Conservation (phyloP, 2,113 vertebrate genomes). For the Ascaphus truei region DNA sequence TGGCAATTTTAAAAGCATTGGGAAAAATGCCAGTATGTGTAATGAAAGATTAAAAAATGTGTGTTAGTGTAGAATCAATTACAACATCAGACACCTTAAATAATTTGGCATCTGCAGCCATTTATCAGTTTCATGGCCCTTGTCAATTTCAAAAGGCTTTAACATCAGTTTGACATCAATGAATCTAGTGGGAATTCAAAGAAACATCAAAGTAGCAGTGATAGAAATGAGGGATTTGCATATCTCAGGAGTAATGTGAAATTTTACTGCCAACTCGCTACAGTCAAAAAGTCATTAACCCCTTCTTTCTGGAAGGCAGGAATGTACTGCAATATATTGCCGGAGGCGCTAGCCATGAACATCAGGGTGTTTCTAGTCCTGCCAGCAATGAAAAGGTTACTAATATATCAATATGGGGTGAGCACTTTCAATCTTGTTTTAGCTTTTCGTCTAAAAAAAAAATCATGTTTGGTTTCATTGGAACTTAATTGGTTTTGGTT, state of each 20-base stretch:
- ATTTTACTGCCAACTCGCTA: constrained; percentile 5
- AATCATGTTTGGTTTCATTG: no score
- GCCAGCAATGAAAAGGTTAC: no score
- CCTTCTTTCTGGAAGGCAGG: background rate
- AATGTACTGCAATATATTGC: background rate
- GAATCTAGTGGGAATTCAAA: constrained; percentile 26
- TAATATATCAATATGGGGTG: no score
- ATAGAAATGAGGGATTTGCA: constrained; percentile 29
- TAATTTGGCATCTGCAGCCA: constrained; percentile 36
- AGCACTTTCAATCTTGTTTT: no score
- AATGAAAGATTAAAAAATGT: constrained; percentile 32
- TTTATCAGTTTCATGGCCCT: constrained; percentile 37
- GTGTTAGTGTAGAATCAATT: constrained; percentile 34
- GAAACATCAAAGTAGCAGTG: constrained; percentile 7
- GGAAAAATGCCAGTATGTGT: constrained; percentile 32
- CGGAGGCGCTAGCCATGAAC: background rate
- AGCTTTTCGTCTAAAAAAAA: no score
- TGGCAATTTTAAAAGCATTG: constrained; percentile 21
- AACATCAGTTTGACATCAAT: constrained; percentile 28
- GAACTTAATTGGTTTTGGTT: no score
- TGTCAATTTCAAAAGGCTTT: constrained; percentile 37
- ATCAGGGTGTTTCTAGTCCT: no score
- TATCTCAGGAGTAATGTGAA: constrained; percentile 25
- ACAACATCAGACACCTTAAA: constrained; percentile 30
- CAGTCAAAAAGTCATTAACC: constrained; percentile 24